Conservation (phyloP, 2,888 invertebrate species). For the Synergus laeviventris region DNA sequence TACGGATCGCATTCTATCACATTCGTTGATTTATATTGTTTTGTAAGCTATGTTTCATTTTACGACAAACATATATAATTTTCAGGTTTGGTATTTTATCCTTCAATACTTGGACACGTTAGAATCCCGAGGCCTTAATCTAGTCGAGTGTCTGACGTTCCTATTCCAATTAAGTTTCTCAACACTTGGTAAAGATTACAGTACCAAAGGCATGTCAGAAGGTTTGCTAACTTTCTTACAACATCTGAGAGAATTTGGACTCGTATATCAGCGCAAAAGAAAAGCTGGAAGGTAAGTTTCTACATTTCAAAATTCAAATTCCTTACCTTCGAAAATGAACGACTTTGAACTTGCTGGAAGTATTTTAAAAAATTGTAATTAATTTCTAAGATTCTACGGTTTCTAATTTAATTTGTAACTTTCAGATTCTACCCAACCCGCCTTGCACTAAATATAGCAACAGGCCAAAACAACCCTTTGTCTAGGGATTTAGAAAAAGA, state of each 20-base stretch:
- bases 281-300: conserved; percentile 80
- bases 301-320: conserved; percentile 37
- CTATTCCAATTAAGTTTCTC: conserved; percentile 98
- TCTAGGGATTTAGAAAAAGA: conserved; percentile 72
- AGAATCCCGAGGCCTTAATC: conserved; percentile 88
- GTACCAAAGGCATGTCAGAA: conserved; percentile 94
- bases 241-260: conserved; percentile 96
- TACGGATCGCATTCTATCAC: conserved; percentile 23
- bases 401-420: conserved; percentile 35
- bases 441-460: conserved; percentile 90
- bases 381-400: too few species aligned
- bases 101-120: conserved; percentile 96
- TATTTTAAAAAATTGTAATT: conserved; percentile 9
- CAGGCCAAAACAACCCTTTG: conserved; percentile 77
- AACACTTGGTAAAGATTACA: conserved; percentile 96
- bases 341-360: neutral
- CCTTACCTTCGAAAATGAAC: conserved; percentile 17
- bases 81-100: conserved; percentile 94
- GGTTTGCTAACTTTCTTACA: conserved; percentile 93
- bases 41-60: too few species aligned
- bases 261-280: conserved; percentile 93
- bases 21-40: neutral
- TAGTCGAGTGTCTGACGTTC: conserved; percentile 95
- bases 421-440: conserved; percentile 94
- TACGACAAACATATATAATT: conserved; percentile 17